Evolutionary conservation across 2,888 invertebrate species (phyloP).

Genomic region (Agrochola lychnidis): DNA sequence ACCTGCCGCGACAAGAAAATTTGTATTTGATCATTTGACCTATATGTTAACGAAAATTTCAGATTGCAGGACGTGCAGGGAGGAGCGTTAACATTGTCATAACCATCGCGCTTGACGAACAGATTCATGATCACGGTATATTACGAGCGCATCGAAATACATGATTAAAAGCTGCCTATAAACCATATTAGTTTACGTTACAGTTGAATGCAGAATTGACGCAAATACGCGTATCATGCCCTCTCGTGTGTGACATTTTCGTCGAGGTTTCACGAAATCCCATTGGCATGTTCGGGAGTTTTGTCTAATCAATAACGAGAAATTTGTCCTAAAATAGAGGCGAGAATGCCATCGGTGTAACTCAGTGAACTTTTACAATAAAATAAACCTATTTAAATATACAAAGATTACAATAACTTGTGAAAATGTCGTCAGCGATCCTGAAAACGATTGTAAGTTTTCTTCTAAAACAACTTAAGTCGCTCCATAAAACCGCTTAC

Average conservation of each 20-base stretch:
- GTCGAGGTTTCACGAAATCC: constrained; percentile 41
- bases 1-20: constrained; percentile 2
- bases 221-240: constrained; percentile 20
- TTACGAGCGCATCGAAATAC: constrained; percentile 15
- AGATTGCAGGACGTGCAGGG: not conserved
- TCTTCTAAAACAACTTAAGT: constrained; percentile 46
- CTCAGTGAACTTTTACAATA: not conserved
- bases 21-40: not conserved
- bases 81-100: not conserved
- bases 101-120: constrained; percentile 1
- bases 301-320: constrained; percentile 36
- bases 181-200: constrained; percentile 45
- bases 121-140: constrained; percentile 6
- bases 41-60: not conserved
- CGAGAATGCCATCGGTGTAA: not conserved
- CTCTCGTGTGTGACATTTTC: constrained; percentile 40
- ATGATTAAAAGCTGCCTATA: constrained; percentile 17
- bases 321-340: constrained; percentile 21
- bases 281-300: constrained; percentile 28
- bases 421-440: constrained; percentile 17
- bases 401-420: constrained; percentile 1
- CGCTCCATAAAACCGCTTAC: constrained; percentile 30
- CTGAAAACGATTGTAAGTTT: constrained; percentile 27
- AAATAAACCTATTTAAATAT: constrained; percentile 15
- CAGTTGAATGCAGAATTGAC: constrained; percentile 37